These are phyloP conservation scores for Ornithoptera alexandrae DNA, from an alignment of 2,888 invertebrate species.

Conservation along the genomic window DNA sequence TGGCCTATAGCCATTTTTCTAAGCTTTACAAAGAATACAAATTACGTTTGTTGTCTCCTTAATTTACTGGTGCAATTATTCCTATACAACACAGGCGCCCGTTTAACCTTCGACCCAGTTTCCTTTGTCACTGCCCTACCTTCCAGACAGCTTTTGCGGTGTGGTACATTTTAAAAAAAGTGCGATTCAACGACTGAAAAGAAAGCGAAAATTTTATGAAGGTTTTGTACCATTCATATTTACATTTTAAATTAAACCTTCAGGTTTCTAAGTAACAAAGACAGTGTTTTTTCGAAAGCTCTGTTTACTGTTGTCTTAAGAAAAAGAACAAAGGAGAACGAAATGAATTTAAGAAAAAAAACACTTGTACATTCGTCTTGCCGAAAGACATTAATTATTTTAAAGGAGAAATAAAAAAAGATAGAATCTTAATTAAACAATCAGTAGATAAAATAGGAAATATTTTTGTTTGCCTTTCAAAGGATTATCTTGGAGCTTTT, in stretches of 20 bases:
- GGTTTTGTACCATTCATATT: not conserved
- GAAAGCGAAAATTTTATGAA: not conserved
- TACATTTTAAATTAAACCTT: not conserved
- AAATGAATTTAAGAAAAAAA: not conserved
- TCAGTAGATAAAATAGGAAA: not conserved
- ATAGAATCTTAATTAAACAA: conserved; percentile 2
- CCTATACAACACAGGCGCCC: conserved; percentile 8
- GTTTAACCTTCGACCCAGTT: conserved; percentile 23
- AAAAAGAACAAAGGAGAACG: not conserved
- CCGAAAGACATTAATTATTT: not conserved
- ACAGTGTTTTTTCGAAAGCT: not conserved
- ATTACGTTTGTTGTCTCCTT: not conserved
- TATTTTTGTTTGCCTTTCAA: not conserved
- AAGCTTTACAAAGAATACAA: too few species aligned
- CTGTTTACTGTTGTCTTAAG: not conserved
- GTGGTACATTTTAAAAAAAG: conserved; percentile 6
- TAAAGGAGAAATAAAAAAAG: conserved; percentile 6
- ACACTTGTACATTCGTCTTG: too few species aligned
- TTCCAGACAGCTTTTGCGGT: conserved; percentile 21
- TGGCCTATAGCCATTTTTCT: too few species aligned
- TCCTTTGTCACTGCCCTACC: conserved; percentile 18
- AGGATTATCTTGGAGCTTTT: not conserved
- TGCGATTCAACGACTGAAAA: conserved; percentile 12
- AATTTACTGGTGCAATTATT: conserved; percentile 14
- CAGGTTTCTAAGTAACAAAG: not conserved